Evolutionary conservation across 2,113 vertebrate species (phyloP).

Genomic region (Leiothrix lutea): DNA sequence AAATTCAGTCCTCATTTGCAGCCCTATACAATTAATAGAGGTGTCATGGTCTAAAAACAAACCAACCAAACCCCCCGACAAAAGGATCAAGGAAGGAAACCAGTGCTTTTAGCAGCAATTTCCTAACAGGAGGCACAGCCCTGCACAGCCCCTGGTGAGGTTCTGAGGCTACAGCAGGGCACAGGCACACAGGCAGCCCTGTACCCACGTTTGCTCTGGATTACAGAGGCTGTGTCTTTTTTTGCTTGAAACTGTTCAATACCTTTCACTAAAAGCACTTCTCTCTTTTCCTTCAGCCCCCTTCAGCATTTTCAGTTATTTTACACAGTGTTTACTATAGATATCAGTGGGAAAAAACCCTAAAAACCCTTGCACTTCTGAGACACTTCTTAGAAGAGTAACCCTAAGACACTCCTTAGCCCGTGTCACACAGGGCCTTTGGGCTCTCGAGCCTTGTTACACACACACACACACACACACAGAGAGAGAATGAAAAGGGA

Average conservation of each 20-base stretch:
- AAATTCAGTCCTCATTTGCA: background rate
- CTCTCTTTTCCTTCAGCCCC: background rate
- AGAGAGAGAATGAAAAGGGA: background rate
- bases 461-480: too few species aligned
- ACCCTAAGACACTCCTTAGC: too few species aligned
- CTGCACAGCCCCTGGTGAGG: rapidly evolving
- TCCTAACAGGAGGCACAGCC: rapidly evolving
- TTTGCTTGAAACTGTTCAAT: background rate
- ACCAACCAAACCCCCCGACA: background rate
- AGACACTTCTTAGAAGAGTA: too few species aligned
- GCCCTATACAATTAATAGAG: background rate
- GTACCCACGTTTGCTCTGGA: rapidly evolving
- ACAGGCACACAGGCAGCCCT: background rate
- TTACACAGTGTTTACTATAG: background rate
- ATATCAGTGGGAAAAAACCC: background rate
- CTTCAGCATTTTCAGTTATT: background rate
- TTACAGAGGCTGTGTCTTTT: background rate
- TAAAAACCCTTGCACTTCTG: background rate
- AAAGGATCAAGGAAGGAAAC: background rate
- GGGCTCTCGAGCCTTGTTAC: background rate
- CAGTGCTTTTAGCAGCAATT: background rate
- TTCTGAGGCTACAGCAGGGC: background rate
- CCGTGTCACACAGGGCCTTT: background rate
- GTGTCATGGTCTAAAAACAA: background rate
- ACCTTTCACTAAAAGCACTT: background rate